Evolutionary conservation across 2,888 invertebrate species (phyloP), one percentile per base, ranked within the genome.

Genomic region (Hydroisotoma schaefferi): DNA sequence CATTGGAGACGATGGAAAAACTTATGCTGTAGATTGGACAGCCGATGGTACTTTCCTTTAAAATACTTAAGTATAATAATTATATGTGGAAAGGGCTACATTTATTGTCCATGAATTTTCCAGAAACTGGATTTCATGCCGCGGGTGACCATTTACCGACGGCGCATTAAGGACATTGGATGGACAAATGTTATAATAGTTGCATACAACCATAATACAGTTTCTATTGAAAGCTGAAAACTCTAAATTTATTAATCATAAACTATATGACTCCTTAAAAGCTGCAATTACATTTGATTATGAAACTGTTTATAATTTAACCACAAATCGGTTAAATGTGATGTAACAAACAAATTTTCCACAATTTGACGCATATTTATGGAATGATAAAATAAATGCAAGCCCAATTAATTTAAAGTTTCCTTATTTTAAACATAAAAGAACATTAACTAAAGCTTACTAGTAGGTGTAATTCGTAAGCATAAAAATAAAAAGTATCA

Each of bases 11-110:
- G 59, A 65, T 54, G 61, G 61, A 1, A 53, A 57, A 23, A 28
- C 49, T 2, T 65, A 65, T 53, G 25, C 43, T 6, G 55, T 57
- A 2, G 43, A 59, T 20, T 65, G 65, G 65, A 59, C 15, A n/a
- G 59, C 65, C 5, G 61, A 61, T 43, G 65, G 61, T 29, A 20
- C n/a, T 0, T 61, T 56, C 25, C 57, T 48, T 23, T 49, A n/a
- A n/a, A n/a, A n/a, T n/a, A n/a, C n/a, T n/a, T n/a, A n/a, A n/a
- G n/a, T n/a, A n/a, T n/a, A n/a, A n/a, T n/a, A n/a, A n/a, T n/a
- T n/a, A n/a, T n/a, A n/a, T 40, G 5, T 15, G 5, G n/a, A 15
- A 40, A 10, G 40, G 5, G 15, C 15, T 33, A 33, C 6, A 40
- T 40, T 15, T 18, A 40, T 10, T 40, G 40, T 40, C n/a, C n/a